phyloP scores from a whole-genome alignment of 2,797 vertebrate genomes.

The Crocidura indochinensis region DNA sequence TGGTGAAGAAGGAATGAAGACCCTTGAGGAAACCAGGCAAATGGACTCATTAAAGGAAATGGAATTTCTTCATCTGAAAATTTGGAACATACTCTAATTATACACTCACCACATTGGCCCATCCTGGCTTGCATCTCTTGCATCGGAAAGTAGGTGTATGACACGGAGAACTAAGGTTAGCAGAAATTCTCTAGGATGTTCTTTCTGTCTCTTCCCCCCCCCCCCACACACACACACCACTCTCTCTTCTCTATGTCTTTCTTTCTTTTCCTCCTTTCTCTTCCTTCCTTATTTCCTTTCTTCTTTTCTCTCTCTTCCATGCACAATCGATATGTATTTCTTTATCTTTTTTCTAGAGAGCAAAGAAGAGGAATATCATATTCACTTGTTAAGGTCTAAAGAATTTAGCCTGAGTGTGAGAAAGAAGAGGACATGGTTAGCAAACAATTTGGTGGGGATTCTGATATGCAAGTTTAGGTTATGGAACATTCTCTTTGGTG shows the following conservation, averaged over 20 bases:
- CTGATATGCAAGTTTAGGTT: not conserved
- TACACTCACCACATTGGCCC: not conserved
- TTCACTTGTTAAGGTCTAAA: not conserved
- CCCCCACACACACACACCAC: no score
- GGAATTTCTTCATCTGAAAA: not conserved
- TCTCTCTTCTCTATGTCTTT: not conserved
- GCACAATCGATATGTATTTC: not conserved
- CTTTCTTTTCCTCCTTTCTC: not conserved
- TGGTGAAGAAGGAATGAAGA: not conserved
- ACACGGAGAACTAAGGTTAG: not conserved
- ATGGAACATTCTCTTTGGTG: not conserved
- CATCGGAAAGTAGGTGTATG: not conserved
- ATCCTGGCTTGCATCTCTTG: not conserved
- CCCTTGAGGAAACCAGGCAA: not conserved
- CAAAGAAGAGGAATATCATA: not conserved
- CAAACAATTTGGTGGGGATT: no score
- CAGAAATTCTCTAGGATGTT: constrained; percentile 20
- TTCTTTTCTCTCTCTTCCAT: no score
- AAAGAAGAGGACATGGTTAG: not conserved
- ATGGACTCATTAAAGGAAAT: no score
- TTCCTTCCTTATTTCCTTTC: not conserved
- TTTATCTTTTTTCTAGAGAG: not conserved
- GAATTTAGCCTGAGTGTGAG: not conserved
- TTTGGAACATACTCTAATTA: not conserved
- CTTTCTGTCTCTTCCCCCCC: not conserved